phyloP scores from a whole-genome alignment of 2,113 vertebrate genomes.

The Ia io region DNA sequence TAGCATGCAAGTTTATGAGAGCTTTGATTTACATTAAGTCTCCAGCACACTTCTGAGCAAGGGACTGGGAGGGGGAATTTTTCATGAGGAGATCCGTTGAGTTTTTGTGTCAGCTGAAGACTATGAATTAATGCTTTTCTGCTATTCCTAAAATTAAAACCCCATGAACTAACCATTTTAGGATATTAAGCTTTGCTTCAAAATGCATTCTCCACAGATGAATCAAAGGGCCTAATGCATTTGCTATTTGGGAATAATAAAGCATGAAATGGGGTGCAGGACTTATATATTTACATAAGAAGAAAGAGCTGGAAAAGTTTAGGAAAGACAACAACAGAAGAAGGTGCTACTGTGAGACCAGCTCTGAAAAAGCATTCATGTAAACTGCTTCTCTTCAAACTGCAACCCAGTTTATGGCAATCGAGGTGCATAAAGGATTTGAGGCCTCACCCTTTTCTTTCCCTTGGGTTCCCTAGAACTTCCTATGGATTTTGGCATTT shows the following conservation, averaged over 20 bases:
- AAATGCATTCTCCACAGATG: slow-evolving; percentile 87
- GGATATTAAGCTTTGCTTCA: slow-evolving; percentile 85
- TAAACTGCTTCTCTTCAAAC: background rate
- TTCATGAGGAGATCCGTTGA: slow-evolving; percentile 68
- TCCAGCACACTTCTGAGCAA: slow-evolving; percentile 73
- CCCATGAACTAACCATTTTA: slow-evolving; percentile 86
- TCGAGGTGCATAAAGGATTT: background rate
- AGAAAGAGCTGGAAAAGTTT: slow-evolving; percentile 80
- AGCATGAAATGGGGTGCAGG: slow-evolving; percentile 83
- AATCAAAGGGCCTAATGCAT: slow-evolving; percentile 85
- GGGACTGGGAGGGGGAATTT: slow-evolving; percentile 67
- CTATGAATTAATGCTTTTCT: slow-evolving; percentile 82
- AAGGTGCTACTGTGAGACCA: slow-evolving; percentile 33
- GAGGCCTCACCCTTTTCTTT: background rate
- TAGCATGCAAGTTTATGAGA: slow-evolving; percentile 65
- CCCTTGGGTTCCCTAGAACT: background rate
- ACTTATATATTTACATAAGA: slow-evolving; percentile 85
- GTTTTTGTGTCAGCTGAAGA: slow-evolving; percentile 77
- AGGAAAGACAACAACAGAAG: slow-evolving; percentile 71
- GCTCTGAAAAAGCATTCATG: background rate
- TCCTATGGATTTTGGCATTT: background rate
- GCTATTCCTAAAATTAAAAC: slow-evolving; percentile 85
- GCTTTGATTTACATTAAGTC: slow-evolving; percentile 78
- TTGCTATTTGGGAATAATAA: slow-evolving; percentile 84
- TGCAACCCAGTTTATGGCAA: background rate